Base-by-base conservation (phyloP, 2,888 invertebrate species). In the Leptogaster cylindrica region DNA sequence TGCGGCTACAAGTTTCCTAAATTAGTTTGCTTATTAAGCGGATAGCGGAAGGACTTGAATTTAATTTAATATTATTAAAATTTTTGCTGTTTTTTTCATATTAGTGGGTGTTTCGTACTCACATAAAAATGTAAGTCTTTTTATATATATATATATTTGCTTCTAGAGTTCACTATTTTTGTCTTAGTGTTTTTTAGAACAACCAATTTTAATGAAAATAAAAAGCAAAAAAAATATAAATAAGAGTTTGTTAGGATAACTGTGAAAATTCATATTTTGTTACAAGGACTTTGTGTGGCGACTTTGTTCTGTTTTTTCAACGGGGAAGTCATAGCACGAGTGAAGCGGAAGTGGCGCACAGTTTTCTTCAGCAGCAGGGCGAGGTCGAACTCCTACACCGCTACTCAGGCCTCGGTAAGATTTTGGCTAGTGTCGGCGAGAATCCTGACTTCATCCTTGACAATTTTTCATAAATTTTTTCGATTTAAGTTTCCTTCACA, bases 301-400 rank as follows among this genome's bases (percentile, higher is more conserved):
- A 88, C 92, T 70, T 86, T 96, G 58, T 95, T 93, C 83, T 95
- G 95, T 80, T 96, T 96, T 85, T 93, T 91, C 84, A 96, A 96
- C 79, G 95, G 95, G 72, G 96, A 96, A 88, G 96, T 96, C 82
- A 88, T 92, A 75, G 90, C 92, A 70, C 92, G 92, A 82, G 86
- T 92, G 77, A 90, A 91, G 75, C 86, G 93, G 70, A 89, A 89
- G 79, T 92, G 91, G 91, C 87, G 90, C 65, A 85, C 85, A 28
- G 82, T 84, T 52, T 89, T 88, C 75, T 89, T 91, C 78, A 81
- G 79, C 72, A 79, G 78, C 74, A 85, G 92, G 61, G 89, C 91
- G 68, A 85, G 92, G 70, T 89, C 91, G 71, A 92, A 92, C 82
- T 92, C 92, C 72, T 89, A 91, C 79, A 92, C 92, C 71, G 91